These are phyloP conservation scores for Masnerella sp. DNA, from an alignment of 2,888 invertebrate species.

Conservation along the genomic window DNA sequence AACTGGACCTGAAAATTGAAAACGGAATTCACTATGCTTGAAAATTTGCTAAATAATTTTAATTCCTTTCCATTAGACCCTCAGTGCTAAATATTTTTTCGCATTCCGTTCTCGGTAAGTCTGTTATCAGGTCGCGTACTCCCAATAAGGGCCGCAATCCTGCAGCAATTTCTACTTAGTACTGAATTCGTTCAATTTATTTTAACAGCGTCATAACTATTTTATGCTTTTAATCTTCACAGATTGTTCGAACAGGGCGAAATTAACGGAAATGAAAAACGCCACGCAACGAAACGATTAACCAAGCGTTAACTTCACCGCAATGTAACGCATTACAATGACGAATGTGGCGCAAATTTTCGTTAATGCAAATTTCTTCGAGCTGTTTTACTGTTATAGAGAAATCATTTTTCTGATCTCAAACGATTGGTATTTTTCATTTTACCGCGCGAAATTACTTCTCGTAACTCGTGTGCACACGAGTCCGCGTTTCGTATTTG, in stretches of 20 bases:
- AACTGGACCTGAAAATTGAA: not conserved
- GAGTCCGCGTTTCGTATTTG: slow-evolving; percentile 47
- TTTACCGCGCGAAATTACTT: slow-evolving; percentile 37
- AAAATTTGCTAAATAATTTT: not conserved
- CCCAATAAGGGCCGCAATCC: not conserved
- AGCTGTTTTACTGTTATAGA: slow-evolving; percentile 32
- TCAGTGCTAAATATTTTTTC: not conserved
- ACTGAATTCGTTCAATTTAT: not conserved
- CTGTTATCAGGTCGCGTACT: slow-evolving; percentile 5
- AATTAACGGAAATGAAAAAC: slow-evolving; percentile 25
- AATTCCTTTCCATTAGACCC: not conserved
- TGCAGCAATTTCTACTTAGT: not conserved
- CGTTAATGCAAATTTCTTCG: slow-evolving; percentile 24
- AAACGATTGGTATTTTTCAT: slow-evolving; percentile 45
- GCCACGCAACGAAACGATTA: slow-evolving; percentile 16
- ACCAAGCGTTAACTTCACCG: too few species aligned
- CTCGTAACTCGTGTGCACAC: slow-evolving; percentile 46
- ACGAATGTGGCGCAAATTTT: slow-evolving; percentile 13
- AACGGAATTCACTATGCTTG: not conserved
- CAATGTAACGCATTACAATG: slow-evolving; percentile 24
- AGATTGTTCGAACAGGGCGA: not conserved
- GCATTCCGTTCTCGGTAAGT: not conserved
- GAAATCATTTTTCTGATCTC: slow-evolving; percentile 39
- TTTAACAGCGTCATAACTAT: slow-evolving; percentile 2
- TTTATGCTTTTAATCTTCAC: slow-evolving; percentile 12